Evolutionary conservation across 2,888 invertebrate species (phyloP), one percentile per base, ranked within the genome.

Genomic region (Ormyrus pomaceus): DNA sequence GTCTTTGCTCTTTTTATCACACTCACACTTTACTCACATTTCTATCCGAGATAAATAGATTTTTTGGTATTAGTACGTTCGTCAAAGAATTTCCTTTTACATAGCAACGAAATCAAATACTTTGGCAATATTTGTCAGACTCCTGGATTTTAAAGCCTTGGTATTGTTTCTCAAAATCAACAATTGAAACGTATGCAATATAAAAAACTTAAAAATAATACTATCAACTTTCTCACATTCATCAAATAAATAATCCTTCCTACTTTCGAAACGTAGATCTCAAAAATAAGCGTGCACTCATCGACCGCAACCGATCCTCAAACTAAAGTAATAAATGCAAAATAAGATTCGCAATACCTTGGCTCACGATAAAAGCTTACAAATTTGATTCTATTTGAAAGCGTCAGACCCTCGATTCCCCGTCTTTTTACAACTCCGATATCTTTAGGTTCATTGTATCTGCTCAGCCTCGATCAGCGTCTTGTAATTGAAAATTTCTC

Each of bases 81-180:
- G 78, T 81, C 62, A 62, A 79, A 19, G 74, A 74, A 80, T 64
- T 75, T 74, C 9, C 66, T 75, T 77, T 65, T 13, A 62, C 64
- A 64, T 75, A 75, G 75, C 78, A 80, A 80, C 68, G 68, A 78
- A 82, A 88, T 85, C 83, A 87, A 86, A 87, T 85, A 86, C 86
- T 90, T 90, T 90, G 90, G 90, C 90, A 90, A 90, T 89, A 87
- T 87, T 87, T 86, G 86, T 90, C 90, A 90, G 90, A 89, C 90
- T 90, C 90, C 89, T 88, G 88, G 87, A 88, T 88, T 89, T 83
- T 75, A 75, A 80, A 87, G 84, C 87, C 86, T 86, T 85, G 86
- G 84, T 87, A 87, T 87, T 86, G 84, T 84, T 59, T 66, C 8
- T 75, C 13, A 45, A 7, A 73, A 68, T 56, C 19, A 48, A 9